Evolutionary conservation across 2,888 invertebrate species (phyloP), one percentile per base, ranked within the genome.

Genomic region (Cerceris ruficornis): DNA sequence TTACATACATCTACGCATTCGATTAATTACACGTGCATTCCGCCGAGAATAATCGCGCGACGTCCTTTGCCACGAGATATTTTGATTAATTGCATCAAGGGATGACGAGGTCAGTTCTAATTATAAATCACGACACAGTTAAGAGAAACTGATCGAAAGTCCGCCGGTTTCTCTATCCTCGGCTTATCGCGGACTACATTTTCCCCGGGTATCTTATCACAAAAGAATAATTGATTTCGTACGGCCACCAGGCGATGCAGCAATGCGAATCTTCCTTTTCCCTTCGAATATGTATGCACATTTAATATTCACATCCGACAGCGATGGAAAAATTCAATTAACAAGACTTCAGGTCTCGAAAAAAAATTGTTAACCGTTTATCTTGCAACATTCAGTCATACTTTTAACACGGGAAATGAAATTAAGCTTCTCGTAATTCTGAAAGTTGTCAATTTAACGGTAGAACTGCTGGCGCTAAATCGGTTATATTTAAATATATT

Each of bases 101-200:
- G 59, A 74, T 80, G 80, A 80, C 83, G 73, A 74, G 62, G 77
- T 66, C 55, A 15, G 28, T 14, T 75, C 74, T 66, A 77, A 77
- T 82, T 80, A 83, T 82, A 77, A 83, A 82, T 76, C 82, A 75
- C 80, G 66, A 71, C 73, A 69, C 77, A 61, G 75, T 80, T 80
- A 69, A 76, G 74, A 55, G 49, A 13, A 52, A 68, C 55, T 62
- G 74, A 71, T 81, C 74, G 79, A 74, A 72, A 54, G 55, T 60
- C 69, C 65, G 17, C 41, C 54, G 57, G 65, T 65, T 74, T 76
- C 55, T 62, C 58, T 15, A 42, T 15, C 59, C 13, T 39, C 15
- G 39, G 4, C 67, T 75, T 78, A 77, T 77, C 77, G 65, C 5
- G 60, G 17, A 41, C 66, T 58, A 42, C 61, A 60, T 75, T 69